phyloP scores from a whole-genome alignment of 1,140 invertebrate species.

The Maniola jurtina region DNA sequence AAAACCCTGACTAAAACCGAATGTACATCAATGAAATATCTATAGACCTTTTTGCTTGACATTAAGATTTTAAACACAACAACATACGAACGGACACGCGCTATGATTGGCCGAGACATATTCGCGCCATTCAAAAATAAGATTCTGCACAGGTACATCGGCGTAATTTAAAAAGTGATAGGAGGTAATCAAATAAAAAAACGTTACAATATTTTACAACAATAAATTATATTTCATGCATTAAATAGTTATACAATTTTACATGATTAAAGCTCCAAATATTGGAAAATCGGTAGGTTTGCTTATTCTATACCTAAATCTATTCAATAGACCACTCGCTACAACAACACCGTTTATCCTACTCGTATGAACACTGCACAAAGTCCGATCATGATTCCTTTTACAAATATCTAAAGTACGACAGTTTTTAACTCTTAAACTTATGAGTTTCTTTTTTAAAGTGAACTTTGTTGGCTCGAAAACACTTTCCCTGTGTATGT shows the following conservation, averaged over 20 bases:
- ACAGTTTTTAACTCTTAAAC: slow-evolving; percentile 59
- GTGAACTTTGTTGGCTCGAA: slow-evolving; percentile 53
- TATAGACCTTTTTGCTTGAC: no score
- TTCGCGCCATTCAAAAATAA: no score
- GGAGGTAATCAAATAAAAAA: not conserved
- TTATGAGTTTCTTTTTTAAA: slow-evolving; percentile 39
- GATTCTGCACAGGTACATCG: no score
- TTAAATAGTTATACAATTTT: slow-evolving; percentile 44
- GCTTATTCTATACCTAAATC: slow-evolving; percentile 64
- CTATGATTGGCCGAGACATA: no score
- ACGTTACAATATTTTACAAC: slow-evolving; percentile 16
- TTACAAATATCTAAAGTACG: slow-evolving; percentile 39
- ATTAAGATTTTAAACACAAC: no score
- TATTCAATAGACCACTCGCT: slow-evolving; percentile 54
- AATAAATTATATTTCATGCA: slow-evolving; percentile 47
- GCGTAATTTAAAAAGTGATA: no score
- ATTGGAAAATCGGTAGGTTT: slow-evolving; percentile 53
- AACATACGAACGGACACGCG: no score
- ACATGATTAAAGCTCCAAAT: slow-evolving; percentile 54
- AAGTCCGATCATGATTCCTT: slow-evolving; percentile 17
- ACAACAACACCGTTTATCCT: slow-evolving; percentile 36
- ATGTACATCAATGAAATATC: no score
- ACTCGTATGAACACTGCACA: slow-evolving; percentile 22
- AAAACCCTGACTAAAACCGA: no score
- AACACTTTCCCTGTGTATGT: slow-evolving; percentile 42